A percentile compares a stretch with the other conserved stretches of the same genome.
Conservation (phyloP, 1,140 invertebrate genomes). For the Nasonia longicornis region DNA sequence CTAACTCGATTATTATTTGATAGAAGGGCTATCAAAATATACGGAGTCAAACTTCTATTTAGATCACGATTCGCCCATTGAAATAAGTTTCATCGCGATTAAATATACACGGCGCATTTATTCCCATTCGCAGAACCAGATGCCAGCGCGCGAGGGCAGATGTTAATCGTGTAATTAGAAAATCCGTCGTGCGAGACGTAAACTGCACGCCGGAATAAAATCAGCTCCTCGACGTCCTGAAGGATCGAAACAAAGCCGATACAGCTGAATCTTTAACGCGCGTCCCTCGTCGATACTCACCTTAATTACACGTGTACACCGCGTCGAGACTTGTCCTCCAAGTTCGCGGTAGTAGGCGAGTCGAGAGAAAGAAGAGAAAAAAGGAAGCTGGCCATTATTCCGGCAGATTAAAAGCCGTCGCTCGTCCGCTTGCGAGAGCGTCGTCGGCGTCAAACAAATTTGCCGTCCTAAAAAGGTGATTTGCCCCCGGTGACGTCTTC, state of each 20-base stretch:
- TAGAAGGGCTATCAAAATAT: too few relatives aligned
- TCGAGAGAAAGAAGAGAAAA: background rate
- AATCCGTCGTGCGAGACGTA: too few relatives aligned
- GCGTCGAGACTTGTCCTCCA: background rate
- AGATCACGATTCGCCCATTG: background rate
- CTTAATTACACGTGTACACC: too few relatives aligned
- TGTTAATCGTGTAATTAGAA: too few relatives aligned
- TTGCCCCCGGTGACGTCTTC: background rate
- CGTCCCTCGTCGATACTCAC: too few relatives aligned
- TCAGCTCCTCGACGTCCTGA: background rate
- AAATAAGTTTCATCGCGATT: too few relatives aligned
- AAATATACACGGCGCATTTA: too few relatives aligned
- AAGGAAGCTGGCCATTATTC: background rate
- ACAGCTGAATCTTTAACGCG: too few relatives aligned
- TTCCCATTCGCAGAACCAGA: too few relatives aligned
- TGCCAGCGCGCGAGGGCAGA: too few relatives aligned
- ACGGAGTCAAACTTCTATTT: background rate
- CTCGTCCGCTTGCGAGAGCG: background rate
- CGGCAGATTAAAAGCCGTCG: background rate
- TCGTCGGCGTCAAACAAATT: background rate
- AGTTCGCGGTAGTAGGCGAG: background rate
- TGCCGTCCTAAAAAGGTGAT: slow-evolving; percentile 9
- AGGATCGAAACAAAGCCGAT: too few relatives aligned
- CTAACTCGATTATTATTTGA: too few relatives aligned
- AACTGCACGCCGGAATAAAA: background rate